Evolutionary conservation across 2,888 invertebrate species (phyloP), one percentile per base, ranked within the genome.

Genomic region (Venusia cambrica): DNA sequence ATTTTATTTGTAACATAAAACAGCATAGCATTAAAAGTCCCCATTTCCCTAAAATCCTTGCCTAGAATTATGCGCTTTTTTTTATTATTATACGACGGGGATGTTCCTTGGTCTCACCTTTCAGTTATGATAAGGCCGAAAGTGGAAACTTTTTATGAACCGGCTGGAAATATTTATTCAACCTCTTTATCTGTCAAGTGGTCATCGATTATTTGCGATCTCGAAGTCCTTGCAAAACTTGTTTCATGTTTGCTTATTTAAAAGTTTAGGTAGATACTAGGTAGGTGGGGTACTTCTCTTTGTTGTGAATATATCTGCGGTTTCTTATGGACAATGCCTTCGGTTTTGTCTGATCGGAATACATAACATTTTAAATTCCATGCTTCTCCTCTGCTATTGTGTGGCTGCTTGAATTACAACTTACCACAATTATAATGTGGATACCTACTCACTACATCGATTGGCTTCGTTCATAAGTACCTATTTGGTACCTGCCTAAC

Each of bases 371-470:
- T 55, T 45, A 48, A 47, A 52, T 48, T 42, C 41, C 38, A 27
- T 26, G 19, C 35, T 45, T 31, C 28, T 50, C 43, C 37, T 44
- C 30, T 51, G 46, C 37, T 39, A 47, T 51, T 48, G 56, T 53
- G 45, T 44, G 45, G 48, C 56, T 24, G 20, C 24, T 61, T 49
- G 57, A 52, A 57, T 58, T 54, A 48, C 57, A 61, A 58, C 46
- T 35, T 36, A 38, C 42, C 38, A 22, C 21, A 18, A 40, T 38
- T 15, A n/a, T n/a, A n/a, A n/a, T n/a, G n/a, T n/a, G n/a, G n/a
- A n/a, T n/a, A n/a, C n/a, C n/a, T n/a, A n/a, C n/a, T n/a, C n/a
- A n/a, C n/a, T n/a, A n/a, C n/a, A n/a, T n/a, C n/a, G n/a, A n/a
- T n/a, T n/a, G n/a, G n/a, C n/a, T n/a, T n/a, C n/a, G n/a, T n/a